Evolutionary conservation across 1,140 invertebrate species (phyloP), one percentile per base, ranked within the genome.

Genomic region (Drosophila varians): DNA sequence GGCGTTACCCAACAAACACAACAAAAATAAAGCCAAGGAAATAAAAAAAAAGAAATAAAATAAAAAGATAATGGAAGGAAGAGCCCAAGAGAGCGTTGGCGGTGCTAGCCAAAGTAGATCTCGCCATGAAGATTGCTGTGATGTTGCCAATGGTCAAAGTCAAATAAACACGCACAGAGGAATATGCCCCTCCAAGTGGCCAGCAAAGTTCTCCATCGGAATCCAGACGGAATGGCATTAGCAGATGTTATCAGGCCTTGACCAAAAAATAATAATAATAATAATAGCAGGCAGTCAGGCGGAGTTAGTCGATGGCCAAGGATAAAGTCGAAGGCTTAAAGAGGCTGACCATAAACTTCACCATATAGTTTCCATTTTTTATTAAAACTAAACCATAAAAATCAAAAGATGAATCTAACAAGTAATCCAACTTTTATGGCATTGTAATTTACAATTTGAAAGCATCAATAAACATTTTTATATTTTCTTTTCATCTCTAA

Each of bases 91-190:
- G 38, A 73, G 74, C 79, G 79, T 82, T 82, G 79, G 78, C 79
- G 78, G 76, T 77, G 69, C 78, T 77, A 64, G 62, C 54, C 26
- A n/a, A 62, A 38, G 48, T 61, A 64, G 78, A 82, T 82, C 74
- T 74, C 9, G 31, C 51, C 26, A 21, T 42, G 23, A 21, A 70
- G 79, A 82, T 78, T 78, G 74, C 48, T 21, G 19, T 38, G 26
- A 51, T 66, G 42, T 26, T 69, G 64, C 64, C 65, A 40, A 57
- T 74, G 62, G 78, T 77, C 78, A 82, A 82, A 82, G 78, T 74
- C 69, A 84, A 82, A 82, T 74, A 71, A 82, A 84, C 78, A 82
- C 78, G 79, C 78, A 82, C 74, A 69, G 61, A 14, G 18, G 4
- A 73, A 62, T 52, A 71, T 65, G 65, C 40, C 54, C 28, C 54